phyloP scores from a whole-genome alignment of 2,888 invertebrate genomes.

The Synanthedon andrenaeformis region DNA sequence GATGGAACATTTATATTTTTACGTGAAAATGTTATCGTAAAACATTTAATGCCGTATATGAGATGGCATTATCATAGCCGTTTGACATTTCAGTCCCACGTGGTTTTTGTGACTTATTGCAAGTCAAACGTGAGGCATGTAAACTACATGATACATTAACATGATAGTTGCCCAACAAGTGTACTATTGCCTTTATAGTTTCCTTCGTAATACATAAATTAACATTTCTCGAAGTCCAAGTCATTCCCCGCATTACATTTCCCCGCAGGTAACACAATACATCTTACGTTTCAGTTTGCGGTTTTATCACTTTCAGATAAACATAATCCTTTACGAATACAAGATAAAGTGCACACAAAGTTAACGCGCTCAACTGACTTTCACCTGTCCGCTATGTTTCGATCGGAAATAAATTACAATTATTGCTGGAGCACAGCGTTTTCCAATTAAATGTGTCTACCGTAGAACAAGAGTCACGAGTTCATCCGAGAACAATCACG shows the following conservation, averaged over 20 bases:
- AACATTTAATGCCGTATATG: too few relatives aligned
- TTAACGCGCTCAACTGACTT: conserved; percentile 21
- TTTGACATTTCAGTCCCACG: too few relatives aligned
- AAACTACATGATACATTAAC: too few relatives aligned
- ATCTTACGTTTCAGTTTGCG: conserved; percentile 9
- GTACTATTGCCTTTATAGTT: conserved; percentile 18
- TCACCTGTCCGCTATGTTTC: conserved; percentile 50
- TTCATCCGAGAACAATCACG: conserved; percentile 60
- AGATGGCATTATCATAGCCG: too few relatives aligned
- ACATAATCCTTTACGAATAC: conserved; percentile 11
- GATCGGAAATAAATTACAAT: conserved; percentile 44
- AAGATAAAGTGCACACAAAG: conserved; percentile 15
- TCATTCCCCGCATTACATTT: neutral
- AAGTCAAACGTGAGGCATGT: too few relatives aligned
- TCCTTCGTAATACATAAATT: conserved; percentile 34
- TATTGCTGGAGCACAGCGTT: conserved; percentile 15
- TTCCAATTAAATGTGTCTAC: conserved; percentile 55
- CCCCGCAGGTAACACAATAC: neutral
- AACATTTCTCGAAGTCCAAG: conserved; percentile 15
- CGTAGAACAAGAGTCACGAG: conserved; percentile 60
- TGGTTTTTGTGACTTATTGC: conserved; percentile 16
- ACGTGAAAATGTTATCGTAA: too few relatives aligned
- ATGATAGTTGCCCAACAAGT: too few relatives aligned
- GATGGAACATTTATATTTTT: too few relatives aligned
- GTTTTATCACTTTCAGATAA: conserved; percentile 13